These are phyloP conservation scores for Agapornis canus DNA, from an alignment of 2,797 vertebrate genomes.

Conservation along the genomic window DNA sequence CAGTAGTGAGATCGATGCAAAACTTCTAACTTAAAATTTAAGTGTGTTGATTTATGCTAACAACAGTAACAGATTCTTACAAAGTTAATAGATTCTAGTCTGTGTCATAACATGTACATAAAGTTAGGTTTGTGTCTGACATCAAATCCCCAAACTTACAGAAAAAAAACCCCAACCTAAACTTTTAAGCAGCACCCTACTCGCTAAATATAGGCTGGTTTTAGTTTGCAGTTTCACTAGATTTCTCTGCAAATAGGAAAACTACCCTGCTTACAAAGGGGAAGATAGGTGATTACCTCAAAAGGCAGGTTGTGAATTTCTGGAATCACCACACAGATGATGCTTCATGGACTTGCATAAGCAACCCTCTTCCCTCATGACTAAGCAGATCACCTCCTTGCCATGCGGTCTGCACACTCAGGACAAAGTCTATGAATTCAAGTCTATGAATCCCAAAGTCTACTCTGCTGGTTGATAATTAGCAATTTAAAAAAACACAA, in stretches of 20 bases:
- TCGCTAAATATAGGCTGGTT: not conserved
- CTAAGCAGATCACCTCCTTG: conserved; percentile 60
- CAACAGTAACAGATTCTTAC: not conserved
- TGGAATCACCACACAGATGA: not conserved
- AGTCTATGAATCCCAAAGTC: conserved; percentile 64
- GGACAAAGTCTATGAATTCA: conserved; percentile 69
- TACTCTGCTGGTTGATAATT: conserved; percentile 71
- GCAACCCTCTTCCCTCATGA: conserved; percentile 38
- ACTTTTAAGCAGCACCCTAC: not conserved
- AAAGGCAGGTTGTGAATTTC: not conserved
- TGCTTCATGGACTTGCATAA: conserved; percentile 32
- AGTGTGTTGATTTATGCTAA: not conserved
- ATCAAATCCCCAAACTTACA: not conserved
- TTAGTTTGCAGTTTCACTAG: not conserved
- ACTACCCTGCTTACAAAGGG: not conserved
- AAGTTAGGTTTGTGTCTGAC: not conserved
- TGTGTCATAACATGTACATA: not conserved
- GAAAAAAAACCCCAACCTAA: not conserved
- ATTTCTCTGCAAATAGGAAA: not conserved
- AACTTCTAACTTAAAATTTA: not conserved
- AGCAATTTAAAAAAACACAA: conserved; percentile 40
- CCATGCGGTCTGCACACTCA: conserved; percentile 47
- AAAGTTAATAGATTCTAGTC: not conserved
- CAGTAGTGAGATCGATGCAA: not conserved
- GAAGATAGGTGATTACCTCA: not conserved